These are phyloP conservation scores for Ailurus styani DNA, from an alignment of 2,113 vertebrate genomes.

Conservation along the genomic window DNA sequence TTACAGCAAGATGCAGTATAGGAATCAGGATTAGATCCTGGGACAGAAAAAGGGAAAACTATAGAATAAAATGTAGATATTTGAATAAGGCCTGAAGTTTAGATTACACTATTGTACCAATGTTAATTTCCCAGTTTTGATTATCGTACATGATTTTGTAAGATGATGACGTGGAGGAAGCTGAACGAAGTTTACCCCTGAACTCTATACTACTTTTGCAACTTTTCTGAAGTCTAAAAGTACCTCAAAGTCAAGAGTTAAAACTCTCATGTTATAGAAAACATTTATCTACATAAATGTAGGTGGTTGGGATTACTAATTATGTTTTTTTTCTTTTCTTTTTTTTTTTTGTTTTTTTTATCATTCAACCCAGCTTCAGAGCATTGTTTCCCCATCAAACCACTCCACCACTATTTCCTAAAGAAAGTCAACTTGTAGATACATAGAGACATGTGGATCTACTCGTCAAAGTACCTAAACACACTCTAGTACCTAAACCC, in stretches of 20 bases:
- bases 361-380: not conserved
- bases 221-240: slow-evolving; percentile 17
- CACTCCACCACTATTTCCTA: not conserved
- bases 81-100: not conserved
- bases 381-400: not conserved
- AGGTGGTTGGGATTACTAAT: not conserved
- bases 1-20: not conserved
- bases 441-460: not conserved
- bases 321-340: not conserved
- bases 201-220: not conserved
- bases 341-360: not conserved
- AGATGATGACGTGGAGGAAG: not conserved
- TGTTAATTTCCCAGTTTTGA: not conserved
- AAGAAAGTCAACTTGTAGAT: not conserved
- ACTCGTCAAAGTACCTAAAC: not conserved
- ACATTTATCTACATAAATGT: not conserved
- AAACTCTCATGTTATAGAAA: not conserved
- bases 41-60: not conserved
- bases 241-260: not conserved
- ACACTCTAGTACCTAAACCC: no score
- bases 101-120: not conserved
- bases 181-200: not conserved
- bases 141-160: not conserved
- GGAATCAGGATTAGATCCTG: not conserved
- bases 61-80: not conserved